Evolutionary conservation across 2,113 vertebrate species (phyloP).

Genomic region (Corapipo altera): DNA sequence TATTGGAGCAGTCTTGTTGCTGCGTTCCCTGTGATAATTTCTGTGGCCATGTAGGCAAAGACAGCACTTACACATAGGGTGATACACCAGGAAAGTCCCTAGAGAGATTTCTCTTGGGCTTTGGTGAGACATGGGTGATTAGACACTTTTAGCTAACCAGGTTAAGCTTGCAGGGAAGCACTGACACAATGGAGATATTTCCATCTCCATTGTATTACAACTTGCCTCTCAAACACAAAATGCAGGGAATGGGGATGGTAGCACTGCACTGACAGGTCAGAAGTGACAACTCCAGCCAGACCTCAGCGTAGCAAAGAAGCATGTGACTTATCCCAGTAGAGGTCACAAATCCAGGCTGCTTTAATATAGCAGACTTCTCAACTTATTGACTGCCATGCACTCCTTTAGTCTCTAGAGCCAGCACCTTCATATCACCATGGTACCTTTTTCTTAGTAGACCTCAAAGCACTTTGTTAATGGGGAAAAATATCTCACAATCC

Average conservation of each 20-base stretch:
- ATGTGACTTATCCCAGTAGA: background rate
- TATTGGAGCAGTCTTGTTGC: background rate
- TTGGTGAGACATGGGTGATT: background rate
- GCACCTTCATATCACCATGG: background rate
- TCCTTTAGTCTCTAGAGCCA: background rate
- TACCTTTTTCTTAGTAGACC: background rate
- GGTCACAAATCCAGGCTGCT: background rate
- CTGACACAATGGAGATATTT: rapidly evolving
- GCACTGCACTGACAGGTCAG: background rate
- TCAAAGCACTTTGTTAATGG: background rate
- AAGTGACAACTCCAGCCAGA: background rate
- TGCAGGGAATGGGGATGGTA: background rate
- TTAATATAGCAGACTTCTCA: background rate
- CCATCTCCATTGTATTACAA: background rate
- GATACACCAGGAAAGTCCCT: background rate
- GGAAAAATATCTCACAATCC: background rate
- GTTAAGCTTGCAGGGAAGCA: background rate
- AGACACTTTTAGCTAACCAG: background rate
- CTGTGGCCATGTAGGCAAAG: background rate
- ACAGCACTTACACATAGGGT: rapidly evolving
- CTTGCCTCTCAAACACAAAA: background rate
- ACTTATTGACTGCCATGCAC: background rate
- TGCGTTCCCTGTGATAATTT: rapidly evolving
- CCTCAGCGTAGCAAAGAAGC: background rate
- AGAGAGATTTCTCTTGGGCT: background rate